These are phyloP conservation scores for Anomalospiza imberbis DNA, from an alignment of 2,797 vertebrate genomes.

Conservation along the genomic window DNA sequence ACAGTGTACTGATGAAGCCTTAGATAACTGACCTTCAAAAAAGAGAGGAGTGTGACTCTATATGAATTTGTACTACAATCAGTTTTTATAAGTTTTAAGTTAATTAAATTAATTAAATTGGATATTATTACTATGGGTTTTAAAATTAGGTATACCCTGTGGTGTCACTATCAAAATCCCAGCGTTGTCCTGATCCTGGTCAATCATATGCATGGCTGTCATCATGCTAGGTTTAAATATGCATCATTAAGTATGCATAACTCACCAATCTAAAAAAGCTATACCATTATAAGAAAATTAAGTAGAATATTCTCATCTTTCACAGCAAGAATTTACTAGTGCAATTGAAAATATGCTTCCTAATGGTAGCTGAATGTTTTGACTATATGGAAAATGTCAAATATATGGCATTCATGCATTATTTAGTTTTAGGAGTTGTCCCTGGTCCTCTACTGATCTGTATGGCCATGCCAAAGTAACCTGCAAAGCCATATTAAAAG, in stretches of 20 bases:
- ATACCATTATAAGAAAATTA: not conserved
- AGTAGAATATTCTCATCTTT: not conserved
- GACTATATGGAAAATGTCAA: not conserved
- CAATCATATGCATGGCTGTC: not conserved
- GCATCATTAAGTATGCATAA: not conserved
- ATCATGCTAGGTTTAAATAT: not conserved
- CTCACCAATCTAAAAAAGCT: not conserved
- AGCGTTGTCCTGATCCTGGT: not conserved
- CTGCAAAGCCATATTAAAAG: not conserved
- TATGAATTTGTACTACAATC: not conserved
- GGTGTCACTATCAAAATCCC: not conserved
- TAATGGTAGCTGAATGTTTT: not conserved
- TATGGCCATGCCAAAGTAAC: not conserved
- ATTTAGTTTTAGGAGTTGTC: not conserved
- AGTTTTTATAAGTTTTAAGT: not conserved
- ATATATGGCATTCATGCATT: not conserved
- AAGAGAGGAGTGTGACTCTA: not conserved
- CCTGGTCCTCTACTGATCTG: not conserved
- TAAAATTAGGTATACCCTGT: not conserved
- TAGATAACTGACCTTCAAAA: not conserved
- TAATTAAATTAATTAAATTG: not conserved
- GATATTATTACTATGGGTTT: not conserved
- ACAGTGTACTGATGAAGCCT: not conserved
- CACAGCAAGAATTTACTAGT: not conserved
- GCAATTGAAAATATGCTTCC: not conserved